phyloP scores from a whole-genome alignment of 1,140 invertebrate genomes.

The Platyscapa corneri region DNA sequence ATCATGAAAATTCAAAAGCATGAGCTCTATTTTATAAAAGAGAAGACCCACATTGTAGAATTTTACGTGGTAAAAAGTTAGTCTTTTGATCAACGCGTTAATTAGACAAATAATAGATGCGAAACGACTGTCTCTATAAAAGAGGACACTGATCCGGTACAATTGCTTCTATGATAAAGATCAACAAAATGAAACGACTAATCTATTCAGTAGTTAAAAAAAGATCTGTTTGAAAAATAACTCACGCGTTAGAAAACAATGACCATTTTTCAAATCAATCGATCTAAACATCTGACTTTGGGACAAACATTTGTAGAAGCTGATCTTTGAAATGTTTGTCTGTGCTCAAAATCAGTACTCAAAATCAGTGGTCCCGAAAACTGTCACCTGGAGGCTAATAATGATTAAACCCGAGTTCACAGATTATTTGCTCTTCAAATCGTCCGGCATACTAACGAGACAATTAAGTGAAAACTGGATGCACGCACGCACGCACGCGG shows the following conservation, averaged over 20 bases:
- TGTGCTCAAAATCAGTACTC: not conserved
- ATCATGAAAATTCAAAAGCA: not conserved
- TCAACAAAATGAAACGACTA: too few species aligned
- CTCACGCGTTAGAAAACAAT: not conserved
- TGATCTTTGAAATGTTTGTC: not conserved
- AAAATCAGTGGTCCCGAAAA: constrained; percentile 5
- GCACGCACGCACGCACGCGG: not conserved
- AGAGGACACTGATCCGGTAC: too few species aligned
- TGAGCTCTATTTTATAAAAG: not conserved
- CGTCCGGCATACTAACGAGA: constrained; percentile 38
- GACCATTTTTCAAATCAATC: not conserved
- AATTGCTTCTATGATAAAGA: too few species aligned
- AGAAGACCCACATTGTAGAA: not conserved
- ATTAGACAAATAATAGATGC: too few species aligned
- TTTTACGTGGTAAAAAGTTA: not conserved
- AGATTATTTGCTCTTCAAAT: constrained; percentile 27
- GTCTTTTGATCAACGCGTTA: too few species aligned
- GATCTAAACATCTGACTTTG: not conserved
- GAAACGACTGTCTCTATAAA: too few species aligned
- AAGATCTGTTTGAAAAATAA: too few species aligned
- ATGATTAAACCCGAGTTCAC: constrained; percentile 24
- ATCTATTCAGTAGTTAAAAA: too few species aligned
- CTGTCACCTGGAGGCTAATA: not conserved
- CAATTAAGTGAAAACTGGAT: not conserved
- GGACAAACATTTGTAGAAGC: not conserved